Evolutionary conservation across 1,140 invertebrate genomes (phyloP), one percentile per base, ranked within the genome.

Genomic region (Charaxes varanes): DNA sequence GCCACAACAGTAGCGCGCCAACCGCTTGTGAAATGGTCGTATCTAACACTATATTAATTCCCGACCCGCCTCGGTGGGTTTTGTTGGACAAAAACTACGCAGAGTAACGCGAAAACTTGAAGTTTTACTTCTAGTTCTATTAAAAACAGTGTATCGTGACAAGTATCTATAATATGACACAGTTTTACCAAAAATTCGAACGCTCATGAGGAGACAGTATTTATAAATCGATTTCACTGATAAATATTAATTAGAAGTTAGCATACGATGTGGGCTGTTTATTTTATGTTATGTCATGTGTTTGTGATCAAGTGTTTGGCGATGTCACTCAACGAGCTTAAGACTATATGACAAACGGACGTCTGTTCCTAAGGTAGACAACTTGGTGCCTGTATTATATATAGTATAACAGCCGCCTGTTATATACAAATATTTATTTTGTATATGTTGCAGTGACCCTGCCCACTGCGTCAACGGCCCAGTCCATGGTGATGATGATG

Each of bases 11-110:
- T 82, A 64, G 49, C 63, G 54, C 50, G 43, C 62, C 37, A 59
- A 53, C 55, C 61, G 54, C 76, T 82, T 82, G 73, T 78, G 78
- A 80, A 82, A 82, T 82, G 76, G 76, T 78, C 68, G 78, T 80
- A 70, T 78, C 69, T 48, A 63, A 78, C 57, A 62, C 76, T 83
- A 80, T 83, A 80, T 77, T 83, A 80, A 73, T 66, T 70, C 60
- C 65, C 53, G 62, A 62, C 53, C 56, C 50, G 58, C 62, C 64
- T 65, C 52, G 61, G 73, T 69, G 66, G 64, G 64, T 74, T 83
- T 83, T 78, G 68, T 83, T 67, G 27, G 41, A 52, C 56, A 74
- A 74, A 73, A 77, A 72, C 62, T 58, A 30, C 35, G 41, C 55
- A 36, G 44, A 35, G 45, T 49, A 36, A 36, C 45, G 45, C 49